phyloP scores from a whole-genome alignment of 2,888 invertebrate species.

The Trachelus stipa region DNA sequence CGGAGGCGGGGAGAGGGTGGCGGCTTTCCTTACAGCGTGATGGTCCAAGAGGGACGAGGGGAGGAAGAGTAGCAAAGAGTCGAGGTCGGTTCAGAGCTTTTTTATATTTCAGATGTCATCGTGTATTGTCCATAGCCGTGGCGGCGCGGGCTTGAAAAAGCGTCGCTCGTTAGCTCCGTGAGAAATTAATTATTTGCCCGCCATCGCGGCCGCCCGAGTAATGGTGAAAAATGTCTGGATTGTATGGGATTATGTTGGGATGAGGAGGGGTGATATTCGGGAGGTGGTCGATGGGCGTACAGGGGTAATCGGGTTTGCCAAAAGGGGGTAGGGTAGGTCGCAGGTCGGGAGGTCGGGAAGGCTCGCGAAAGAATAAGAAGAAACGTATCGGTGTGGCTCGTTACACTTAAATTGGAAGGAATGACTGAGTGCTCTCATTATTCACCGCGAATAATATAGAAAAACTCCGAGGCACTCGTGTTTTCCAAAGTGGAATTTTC shows the following conservation, averaged over 20 bases:
- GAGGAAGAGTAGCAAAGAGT: slow-evolving; percentile 6
- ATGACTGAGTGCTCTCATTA: slow-evolving; percentile 66
- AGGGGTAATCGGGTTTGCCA: background rate
- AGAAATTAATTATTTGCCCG: slow-evolving; percentile 67
- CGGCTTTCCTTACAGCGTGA: background rate
- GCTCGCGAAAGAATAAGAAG: slow-evolving; percentile 62
- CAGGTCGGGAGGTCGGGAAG: slow-evolving; percentile 38
- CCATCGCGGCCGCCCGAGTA: slow-evolving; percentile 57
- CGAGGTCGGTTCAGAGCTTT: slow-evolving; percentile 26
- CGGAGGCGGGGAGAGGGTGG: background rate
- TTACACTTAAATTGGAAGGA: slow-evolving; percentile 67
- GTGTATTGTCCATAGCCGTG: slow-evolving; percentile 47
- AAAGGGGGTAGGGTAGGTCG: slow-evolving; percentile 38
- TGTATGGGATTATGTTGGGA: slow-evolving; percentile 59
- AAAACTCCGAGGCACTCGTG: slow-evolving; percentile 37
- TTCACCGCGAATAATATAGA: slow-evolving; percentile 64
- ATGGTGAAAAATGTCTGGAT: slow-evolving; percentile 67
- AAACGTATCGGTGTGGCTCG: slow-evolving; percentile 66
- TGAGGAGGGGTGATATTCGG: slow-evolving; percentile 14
- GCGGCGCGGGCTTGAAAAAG: slow-evolving; percentile 43
- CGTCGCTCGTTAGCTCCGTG: slow-evolving; percentile 64
- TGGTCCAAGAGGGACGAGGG: background rate
- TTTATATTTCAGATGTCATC: slow-evolving; percentile 52
- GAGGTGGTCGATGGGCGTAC: slow-evolving; percentile 12
- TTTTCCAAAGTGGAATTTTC: slow-evolving; percentile 21